Evolutionary conservation across 1,140 invertebrate species (phyloP).

Genomic region (Ditylenchus dipsaci): DNA sequence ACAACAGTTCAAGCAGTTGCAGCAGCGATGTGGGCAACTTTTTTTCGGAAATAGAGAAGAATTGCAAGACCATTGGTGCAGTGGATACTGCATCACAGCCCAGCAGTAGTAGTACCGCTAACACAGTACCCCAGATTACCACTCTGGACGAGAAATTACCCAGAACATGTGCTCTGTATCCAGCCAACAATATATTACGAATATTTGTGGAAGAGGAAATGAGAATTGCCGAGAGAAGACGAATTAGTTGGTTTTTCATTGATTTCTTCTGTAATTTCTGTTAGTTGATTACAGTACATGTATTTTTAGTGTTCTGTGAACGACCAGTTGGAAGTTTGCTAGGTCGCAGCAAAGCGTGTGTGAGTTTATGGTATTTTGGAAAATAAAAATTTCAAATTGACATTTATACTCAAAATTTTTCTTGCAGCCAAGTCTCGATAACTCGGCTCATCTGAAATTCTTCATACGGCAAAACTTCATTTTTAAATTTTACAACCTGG

Average conservation of each 20-base stretch:
- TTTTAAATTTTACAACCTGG: no score
- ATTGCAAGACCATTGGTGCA: background rate
- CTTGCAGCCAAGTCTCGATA: no score
- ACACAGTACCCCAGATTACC: background rate
- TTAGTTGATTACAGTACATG: no score
- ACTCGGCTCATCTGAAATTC: no score
- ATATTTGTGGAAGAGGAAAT: conserved; percentile 55
- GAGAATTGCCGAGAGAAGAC: conserved; percentile 47
- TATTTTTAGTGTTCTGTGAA: background rate
- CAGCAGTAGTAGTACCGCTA: no score
- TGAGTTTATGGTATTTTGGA: background rate
- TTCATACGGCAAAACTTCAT: no score
- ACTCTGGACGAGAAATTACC: background rate
- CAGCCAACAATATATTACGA: conserved; percentile 21
- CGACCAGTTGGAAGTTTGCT: background rate
- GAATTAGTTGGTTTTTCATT: conserved; percentile 48
- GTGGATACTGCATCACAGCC: background rate
- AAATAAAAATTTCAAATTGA: background rate
- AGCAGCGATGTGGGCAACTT: background rate
- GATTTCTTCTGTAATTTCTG: conserved; percentile 30
- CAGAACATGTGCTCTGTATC: background rate
- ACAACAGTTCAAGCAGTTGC: background rate
- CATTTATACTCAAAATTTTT: no score
- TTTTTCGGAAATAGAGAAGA: background rate
- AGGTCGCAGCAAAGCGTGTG: background rate